Percentiles rank a stretch among this genome's conserved stretches.
These are phyloP conservation scores for Mastomys coucha DNA, from an alignment of 2,113 vertebrate species.

Conservation along the genomic window DNA sequence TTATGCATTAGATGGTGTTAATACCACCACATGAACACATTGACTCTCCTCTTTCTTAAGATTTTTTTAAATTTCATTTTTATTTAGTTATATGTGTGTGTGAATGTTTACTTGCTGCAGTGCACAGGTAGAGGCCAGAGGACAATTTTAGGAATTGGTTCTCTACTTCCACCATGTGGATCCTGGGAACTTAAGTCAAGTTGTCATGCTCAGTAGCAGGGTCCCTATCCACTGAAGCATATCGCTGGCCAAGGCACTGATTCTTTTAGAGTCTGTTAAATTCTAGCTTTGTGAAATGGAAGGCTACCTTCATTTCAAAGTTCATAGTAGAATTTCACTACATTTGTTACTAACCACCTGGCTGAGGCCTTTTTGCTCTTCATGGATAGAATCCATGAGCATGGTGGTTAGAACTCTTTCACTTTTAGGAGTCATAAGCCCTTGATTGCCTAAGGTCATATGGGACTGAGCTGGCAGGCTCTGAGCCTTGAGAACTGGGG, in stretches of 20 bases:
- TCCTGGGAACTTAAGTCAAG: not conserved
- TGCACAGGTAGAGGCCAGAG: too few relatives aligned
- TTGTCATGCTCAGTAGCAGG: not conserved
- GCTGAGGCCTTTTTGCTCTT: not conserved
- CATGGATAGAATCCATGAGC: not conserved
- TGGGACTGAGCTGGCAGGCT: too few relatives aligned
- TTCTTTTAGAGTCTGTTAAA: not conserved
- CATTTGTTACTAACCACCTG: not conserved
- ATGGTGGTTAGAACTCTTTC: not conserved
- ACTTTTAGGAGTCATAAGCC: too few relatives aligned
- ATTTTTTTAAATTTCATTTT: not conserved
- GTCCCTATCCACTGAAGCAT: not conserved
- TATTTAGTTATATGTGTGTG: not conserved
- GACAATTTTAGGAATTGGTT: not conserved
- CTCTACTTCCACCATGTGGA: not conserved
- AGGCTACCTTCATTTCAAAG: not conserved
- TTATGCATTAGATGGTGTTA: not conserved
- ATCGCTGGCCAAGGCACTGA: not conserved
- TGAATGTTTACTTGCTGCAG: too few relatives aligned
- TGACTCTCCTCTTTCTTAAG: not conserved
- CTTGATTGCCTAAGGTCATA: not conserved
- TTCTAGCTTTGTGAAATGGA: not conserved
- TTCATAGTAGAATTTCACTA: not conserved
- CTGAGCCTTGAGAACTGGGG: not conserved
- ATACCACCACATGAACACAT: not conserved